Conservation (phyloP, 2,797 vertebrate genomes). For the Leptodactylus fallax region DNA sequence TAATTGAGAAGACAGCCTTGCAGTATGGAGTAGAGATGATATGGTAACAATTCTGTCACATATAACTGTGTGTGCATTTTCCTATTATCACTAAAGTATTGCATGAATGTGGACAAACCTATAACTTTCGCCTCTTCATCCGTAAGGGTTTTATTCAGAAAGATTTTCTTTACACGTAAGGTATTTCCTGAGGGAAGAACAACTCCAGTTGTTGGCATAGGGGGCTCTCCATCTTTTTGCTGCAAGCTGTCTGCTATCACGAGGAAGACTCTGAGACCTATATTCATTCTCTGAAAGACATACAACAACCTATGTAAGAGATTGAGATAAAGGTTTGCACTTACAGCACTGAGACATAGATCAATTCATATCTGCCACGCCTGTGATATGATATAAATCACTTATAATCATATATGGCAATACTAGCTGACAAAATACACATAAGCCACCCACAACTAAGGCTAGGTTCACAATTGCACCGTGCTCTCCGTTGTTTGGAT, state of each 20-base stretch:
- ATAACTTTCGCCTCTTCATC: slow-evolving; percentile 99
- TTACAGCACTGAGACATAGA: not conserved
- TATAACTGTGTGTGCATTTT: no score
- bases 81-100: no score
- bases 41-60: no score
- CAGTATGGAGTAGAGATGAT: no score
- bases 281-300: slow-evolving; percentile 92
- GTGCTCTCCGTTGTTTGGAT: no score
- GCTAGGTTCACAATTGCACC: no score
- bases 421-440: no score
- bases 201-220: slow-evolving; percentile 97
- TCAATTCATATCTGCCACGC: not conserved
- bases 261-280: slow-evolving; percentile 95
- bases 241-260: slow-evolving; percentile 98
- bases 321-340: no score
- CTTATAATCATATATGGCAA: not conserved
- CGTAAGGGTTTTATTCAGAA: slow-evolving; percentile 97
- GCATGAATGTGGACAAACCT: slow-evolving; percentile 76
- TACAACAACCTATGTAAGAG: slow-evolving; percentile 20
- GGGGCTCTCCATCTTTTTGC: slow-evolving; percentile 97
- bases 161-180: slow-evolving; percentile 99
- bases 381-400: not conserved
- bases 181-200: slow-evolving; percentile 98
- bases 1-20: no score
- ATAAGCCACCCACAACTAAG: no score